phyloP scores from a whole-genome alignment of 2,797 vertebrate species.

The Hipposideros larvatus region DNA sequence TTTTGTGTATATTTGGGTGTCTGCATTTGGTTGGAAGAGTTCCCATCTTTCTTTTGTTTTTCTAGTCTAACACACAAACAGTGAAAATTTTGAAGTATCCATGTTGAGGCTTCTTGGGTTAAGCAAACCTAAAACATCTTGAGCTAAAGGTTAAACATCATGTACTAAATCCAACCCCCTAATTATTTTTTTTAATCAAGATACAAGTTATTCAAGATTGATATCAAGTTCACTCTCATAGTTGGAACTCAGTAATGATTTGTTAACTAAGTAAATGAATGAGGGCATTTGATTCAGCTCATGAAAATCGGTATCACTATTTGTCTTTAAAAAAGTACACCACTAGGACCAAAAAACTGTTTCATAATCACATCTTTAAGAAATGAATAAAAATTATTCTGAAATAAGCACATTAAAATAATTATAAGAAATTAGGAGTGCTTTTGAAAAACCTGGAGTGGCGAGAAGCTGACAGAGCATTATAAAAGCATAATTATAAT shows the following conservation, averaged over 20 bases:
- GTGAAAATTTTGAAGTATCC: neutral
- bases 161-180: neutral
- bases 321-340: conserved; percentile 1
- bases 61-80: neutral
- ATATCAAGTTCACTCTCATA: neutral
- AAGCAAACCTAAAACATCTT: neutral
- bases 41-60: neutral
- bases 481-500: conserved; percentile 71
- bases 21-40: neutral
- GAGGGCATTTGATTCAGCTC: neutral
- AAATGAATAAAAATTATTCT: conserved; percentile 53
- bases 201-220: neutral
- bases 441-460: conserved; percentile 43
- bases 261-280: neutral
- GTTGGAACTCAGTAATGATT: neutral
- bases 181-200: neutral
- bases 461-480: conserved; percentile 43
- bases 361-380: conserved; percentile 22
- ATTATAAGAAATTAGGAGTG: conserved; percentile 67
- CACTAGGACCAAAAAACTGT: neutral
- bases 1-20: neutral
- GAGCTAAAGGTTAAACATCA: neutral
- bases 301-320: neutral
- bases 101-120: neutral
- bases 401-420: conserved; percentile 65